Evolutionary conservation across 2,888 invertebrate genomes (phyloP).

Genomic region (Trisateles emortualis): DNA sequence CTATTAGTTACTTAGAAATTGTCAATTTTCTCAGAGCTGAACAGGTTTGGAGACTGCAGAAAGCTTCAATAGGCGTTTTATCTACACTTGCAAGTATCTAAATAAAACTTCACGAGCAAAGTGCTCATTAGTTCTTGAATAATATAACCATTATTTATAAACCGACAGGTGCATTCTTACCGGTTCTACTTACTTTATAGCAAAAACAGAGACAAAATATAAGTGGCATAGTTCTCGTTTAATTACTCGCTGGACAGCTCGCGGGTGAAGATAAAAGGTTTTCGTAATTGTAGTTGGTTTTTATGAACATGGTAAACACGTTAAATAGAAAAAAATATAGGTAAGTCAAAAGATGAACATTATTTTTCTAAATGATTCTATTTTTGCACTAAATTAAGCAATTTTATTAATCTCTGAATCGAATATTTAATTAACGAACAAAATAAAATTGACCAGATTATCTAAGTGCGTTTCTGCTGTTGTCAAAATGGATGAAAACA

Average conservation of each 20-base stretch:
- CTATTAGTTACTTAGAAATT: background rate
- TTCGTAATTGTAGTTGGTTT: background rate
- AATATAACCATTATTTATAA: constrained; percentile 3
- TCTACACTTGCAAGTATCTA: constrained; percentile 4
- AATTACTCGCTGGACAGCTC: background rate
- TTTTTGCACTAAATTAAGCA: too few relatives aligned
- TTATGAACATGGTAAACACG: background rate
- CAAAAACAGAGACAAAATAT: constrained; percentile 5
- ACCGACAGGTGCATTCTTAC: constrained; percentile 15
- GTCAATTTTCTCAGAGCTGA: background rate
- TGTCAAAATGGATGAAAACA: too few relatives aligned
- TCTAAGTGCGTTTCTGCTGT: too few relatives aligned
- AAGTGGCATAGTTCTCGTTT: background rate
- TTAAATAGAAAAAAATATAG: too few relatives aligned
- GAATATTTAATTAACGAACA: too few relatives aligned
- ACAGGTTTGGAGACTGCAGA: background rate
- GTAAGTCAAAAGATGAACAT: too few relatives aligned
- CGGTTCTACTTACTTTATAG: constrained; percentile 5
- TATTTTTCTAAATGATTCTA: too few relatives aligned
- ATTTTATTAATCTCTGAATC: too few relatives aligned
- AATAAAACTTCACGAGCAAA: constrained; percentile 8
- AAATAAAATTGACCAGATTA: too few relatives aligned
- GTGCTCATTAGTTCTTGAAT: constrained; percentile 5
- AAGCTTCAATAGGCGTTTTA: background rate
- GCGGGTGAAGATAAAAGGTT: background rate